Evolutionary conservation across 2,888 invertebrate genomes (phyloP).

Genomic region (Suillia variegata): DNA sequence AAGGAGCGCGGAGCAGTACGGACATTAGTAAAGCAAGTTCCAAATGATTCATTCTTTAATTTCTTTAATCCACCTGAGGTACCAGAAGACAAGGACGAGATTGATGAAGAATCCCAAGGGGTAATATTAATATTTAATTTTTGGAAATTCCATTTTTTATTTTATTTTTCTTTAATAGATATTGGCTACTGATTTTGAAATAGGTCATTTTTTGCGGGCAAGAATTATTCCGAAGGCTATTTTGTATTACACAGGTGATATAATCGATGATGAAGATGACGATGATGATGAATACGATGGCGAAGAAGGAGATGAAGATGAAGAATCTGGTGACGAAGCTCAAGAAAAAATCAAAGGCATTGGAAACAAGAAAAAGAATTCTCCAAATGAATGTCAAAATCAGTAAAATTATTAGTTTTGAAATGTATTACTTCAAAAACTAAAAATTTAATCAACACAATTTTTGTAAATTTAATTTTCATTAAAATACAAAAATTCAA

Average conservation of each 20-base stretch:
- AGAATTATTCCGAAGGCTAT: conserved; percentile 96
- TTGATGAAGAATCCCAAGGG: conserved; percentile 84
- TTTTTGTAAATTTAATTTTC: no score
- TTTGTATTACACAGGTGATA: conserved; percentile 93
- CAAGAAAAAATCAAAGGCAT: conserved; percentile 62
- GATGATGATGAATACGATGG: conserved; percentile 66
- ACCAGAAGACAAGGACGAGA: conserved; percentile 80
- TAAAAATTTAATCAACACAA: no score
- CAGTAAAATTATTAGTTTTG: conserved; percentile 67
- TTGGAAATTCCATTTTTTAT: neutral
- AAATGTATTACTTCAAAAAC: no score
- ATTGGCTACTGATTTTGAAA: conserved; percentile 94
- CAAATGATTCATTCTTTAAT: conserved; percentile 98
- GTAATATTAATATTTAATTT: conserved; percentile 33
- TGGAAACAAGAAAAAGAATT: conserved; percentile 48
- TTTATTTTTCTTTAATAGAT: conserved; percentile 56
- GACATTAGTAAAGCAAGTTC: conserved; percentile 93
- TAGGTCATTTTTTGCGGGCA: conserved; percentile 97
- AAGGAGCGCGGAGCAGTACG: conserved; percentile 92
- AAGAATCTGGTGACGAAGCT: conserved; percentile 69
- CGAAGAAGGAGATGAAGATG: conserved; percentile 67
- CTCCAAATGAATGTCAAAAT: conserved; percentile 73
- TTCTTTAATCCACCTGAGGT: conserved; percentile 94
- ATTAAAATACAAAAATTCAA: no score
- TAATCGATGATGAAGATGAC: conserved; percentile 79